Evolutionary conservation across 2,113 vertebrate species (phyloP).

Genomic region (Xyliphius kryptos): DNA sequence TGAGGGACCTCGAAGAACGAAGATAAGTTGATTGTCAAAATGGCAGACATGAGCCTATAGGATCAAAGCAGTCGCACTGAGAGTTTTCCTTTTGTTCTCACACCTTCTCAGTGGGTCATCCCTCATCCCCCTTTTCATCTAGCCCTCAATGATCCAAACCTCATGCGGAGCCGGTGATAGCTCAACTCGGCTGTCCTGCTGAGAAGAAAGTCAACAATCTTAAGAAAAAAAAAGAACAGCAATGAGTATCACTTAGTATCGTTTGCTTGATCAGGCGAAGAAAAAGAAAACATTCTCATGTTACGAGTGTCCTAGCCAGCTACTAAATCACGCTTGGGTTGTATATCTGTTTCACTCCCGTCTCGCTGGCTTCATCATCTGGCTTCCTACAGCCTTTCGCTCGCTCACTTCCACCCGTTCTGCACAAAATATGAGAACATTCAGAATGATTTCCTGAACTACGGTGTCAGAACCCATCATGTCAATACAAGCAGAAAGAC

Average conservation of each 20-base stretch:
- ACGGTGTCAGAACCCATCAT: slow-evolving; percentile 40
- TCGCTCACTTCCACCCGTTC: neutral
- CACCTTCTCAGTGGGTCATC: slow-evolving; percentile 41
- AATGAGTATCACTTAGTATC: slow-evolving; percentile 7
- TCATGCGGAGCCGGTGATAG: no score
- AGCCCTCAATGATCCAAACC: slow-evolving; percentile 23
- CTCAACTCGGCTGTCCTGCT: slow-evolving; percentile 27
- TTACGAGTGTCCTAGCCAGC: slow-evolving; percentile 8
- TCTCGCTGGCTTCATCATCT: slow-evolving; percentile 1
- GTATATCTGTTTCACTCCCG: neutral
- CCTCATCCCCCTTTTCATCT: slow-evolving; percentile 39
- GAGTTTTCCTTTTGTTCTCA: slow-evolving; percentile 44
- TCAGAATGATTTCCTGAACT: slow-evolving; percentile 27
- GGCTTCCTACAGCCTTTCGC: neutral
- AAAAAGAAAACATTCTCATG: neutral
- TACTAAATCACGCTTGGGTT: neutral
- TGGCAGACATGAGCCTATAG: slow-evolving; percentile 12
- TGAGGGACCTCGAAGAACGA: neutral
- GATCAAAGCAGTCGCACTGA: slow-evolving; percentile 37
- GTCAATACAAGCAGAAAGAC: slow-evolving; percentile 41
- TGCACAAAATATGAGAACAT: neutral
- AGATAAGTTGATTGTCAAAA: slow-evolving; percentile 21
- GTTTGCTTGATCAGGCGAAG: slow-evolving; percentile 1
- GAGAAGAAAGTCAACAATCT: slow-evolving; percentile 40
- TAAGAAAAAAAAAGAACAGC: slow-evolving; percentile 9